Base-by-base conservation (phyloP, 2,888 invertebrate genomes). In the Candidula unifasciata region DNA sequence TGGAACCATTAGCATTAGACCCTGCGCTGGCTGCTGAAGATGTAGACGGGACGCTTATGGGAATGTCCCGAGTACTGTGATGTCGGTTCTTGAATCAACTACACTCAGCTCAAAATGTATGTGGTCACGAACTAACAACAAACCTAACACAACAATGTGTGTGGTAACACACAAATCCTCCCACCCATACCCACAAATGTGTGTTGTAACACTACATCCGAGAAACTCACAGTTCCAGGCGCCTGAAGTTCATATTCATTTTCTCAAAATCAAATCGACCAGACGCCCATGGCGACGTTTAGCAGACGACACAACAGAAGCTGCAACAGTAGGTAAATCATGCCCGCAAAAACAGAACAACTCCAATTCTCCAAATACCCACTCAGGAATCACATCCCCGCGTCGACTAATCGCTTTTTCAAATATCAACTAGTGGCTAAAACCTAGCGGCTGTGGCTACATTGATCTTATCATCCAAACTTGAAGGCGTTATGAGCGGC, bases 341-440 rank as follows among this genome's bases (percentile, higher is more conserved):
- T 69, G 69, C 35, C 69, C 35, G 35, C 2, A 10, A 73, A 52
- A 52, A n/a, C 8, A 37, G 21, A 37, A 44, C 35, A 37, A 2
- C 21, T 24, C 24, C 35, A 44, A 37, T 18, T 44, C 2, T 5
- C n/a, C 24, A 71, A 71, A 71, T 37, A 71, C 35, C 73, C 73
- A 27, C 73, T 52, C 27, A 52, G 44, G 52, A 74, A 27, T 52
- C 27, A 74, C 24, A 74, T 27, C n/a, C 73, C 44, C 3, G 10
- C 13, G 44, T 74, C 73, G 52, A 74, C 73, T 74, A 74, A 74
- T 74, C 73, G 73, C 52, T 52, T 44, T 44, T 27, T 52, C n/a
- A 74, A 52, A 52, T 74, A 44, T 27, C 27, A 74, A n/a, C 10
- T 71, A 24, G 71, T 24, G 3, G 3, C 37, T 24, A 2, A 35